Conservation (phyloP, 2,113 vertebrate species). For the Scytalopus superciliaris region DNA sequence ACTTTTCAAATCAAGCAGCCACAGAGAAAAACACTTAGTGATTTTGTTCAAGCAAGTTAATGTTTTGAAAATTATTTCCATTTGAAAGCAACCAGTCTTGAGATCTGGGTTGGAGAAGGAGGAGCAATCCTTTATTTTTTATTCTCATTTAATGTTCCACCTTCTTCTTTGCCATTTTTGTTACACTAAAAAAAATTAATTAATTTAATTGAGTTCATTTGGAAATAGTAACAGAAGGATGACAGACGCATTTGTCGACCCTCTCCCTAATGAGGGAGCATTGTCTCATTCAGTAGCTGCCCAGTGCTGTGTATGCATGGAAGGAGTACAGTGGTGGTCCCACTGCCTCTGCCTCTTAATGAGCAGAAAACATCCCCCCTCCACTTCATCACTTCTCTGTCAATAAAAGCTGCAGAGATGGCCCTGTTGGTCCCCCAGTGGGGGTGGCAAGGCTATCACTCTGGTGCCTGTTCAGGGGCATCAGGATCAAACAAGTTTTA, state of each 20-base stretch:
- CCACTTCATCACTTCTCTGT: background rate
- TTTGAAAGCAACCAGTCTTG: constrained; percentile 23
- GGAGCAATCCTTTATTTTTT: background rate
- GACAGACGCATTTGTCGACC: background rate
- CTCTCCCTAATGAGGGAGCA: constrained; percentile 23
- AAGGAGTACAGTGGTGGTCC: background rate
- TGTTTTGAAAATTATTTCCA: constrained; percentile 50
- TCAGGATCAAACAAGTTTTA: background rate
- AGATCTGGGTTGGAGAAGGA: background rate
- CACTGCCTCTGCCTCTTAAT: background rate
- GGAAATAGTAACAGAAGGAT: constrained; percentile 51
- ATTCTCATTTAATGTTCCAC: background rate
- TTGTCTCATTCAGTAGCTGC: constrained; percentile 6
- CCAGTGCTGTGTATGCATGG: background rate
- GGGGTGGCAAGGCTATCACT: background rate
- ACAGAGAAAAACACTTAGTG: constrained; percentile 17
- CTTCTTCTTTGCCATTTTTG: background rate
- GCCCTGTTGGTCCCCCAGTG: background rate
- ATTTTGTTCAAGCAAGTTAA: constrained; percentile 21
- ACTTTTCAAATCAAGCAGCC: constrained; percentile 44
- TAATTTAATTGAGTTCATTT: constrained; percentile 50
- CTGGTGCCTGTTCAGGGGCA: rapidly evolving
- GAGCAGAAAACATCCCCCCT: background rate
- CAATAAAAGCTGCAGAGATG: background rate
- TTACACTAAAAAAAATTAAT: constrained; percentile 24